phyloP scores from a whole-genome alignment of 2,888 invertebrate genomes.

The Polymixis lichenea region DNA sequence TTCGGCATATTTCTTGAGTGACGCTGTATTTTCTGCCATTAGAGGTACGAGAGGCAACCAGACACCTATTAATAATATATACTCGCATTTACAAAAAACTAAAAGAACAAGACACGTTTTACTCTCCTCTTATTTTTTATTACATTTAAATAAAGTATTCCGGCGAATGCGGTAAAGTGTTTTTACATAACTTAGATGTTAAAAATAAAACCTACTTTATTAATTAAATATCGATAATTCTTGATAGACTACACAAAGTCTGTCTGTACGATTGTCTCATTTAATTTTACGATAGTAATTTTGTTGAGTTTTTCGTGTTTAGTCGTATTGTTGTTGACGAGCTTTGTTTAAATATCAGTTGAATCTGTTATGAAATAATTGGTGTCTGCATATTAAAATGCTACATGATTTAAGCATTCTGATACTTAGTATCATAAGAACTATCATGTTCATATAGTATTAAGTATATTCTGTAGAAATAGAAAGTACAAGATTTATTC shows the following conservation, averaged over 20 bases:
- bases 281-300: slow-evolving; percentile 59
- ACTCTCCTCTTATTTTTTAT: neutral
- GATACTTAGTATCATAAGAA: slow-evolving; percentile 30
- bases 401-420: slow-evolving; percentile 12
- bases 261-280: slow-evolving; percentile 27
- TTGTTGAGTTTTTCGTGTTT: slow-evolving; percentile 60
- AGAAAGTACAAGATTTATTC: slow-evolving; percentile 46
- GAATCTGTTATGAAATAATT: slow-evolving; percentile 51
- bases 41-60: neutral
- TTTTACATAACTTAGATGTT: neutral
- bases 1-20: slow-evolving; percentile 12
- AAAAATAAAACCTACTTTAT: neutral
- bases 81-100: neutral
- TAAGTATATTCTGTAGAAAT: slow-evolving; percentile 43
- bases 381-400: slow-evolving; percentile 45
- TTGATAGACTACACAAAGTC: slow-evolving; percentile 5
- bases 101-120: neutral
- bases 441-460: slow-evolving; percentile 45
- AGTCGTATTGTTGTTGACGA: slow-evolving; percentile 60
- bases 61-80: neutral
- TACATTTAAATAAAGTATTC: slow-evolving; percentile 9
- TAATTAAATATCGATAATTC: slow-evolving; percentile 7
- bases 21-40: slow-evolving; percentile 4
- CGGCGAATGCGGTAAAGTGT: neutral
- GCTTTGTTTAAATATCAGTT: slow-evolving; percentile 57